phyloP scores from a whole-genome alignment of 2,888 invertebrate species.

The Vesta saturnalis region DNA sequence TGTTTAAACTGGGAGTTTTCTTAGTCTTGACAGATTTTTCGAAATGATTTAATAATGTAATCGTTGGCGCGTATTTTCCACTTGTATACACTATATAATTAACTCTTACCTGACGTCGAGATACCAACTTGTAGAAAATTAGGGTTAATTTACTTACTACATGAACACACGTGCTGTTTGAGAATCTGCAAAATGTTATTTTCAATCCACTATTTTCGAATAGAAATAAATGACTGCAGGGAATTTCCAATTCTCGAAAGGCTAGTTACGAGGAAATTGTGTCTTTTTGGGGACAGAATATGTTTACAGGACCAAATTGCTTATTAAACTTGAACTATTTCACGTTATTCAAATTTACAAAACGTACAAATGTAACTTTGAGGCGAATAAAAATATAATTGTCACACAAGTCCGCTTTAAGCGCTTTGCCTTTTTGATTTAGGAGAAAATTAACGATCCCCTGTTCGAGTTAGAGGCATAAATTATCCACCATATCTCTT shows the following conservation, averaged over 20 bases:
- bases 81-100: constrained; percentile 16
- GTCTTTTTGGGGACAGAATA: neutral
- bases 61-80: constrained; percentile 18
- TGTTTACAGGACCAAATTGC: neutral
- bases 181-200: neutral
- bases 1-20: constrained; percentile 26
- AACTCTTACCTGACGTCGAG: constrained; percentile 9
- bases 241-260: neutral
- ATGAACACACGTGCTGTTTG: neutral
- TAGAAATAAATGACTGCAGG: constrained; percentile 7
- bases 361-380: too few relatives aligned
- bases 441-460: neutral
- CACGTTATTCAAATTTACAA: too few relatives aligned
- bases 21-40: constrained; percentile 23
- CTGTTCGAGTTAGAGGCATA: too few relatives aligned
- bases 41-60: constrained; percentile 25
- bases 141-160: neutral
- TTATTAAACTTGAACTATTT: neutral
- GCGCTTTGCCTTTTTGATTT: neutral
- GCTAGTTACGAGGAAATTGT: neutral
- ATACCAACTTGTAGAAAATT: neutral
- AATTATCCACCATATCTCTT: neutral
- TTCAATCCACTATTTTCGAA: constrained; percentile 1
- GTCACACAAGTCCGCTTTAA: too few relatives aligned
- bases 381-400: too few relatives aligned